These are phyloP conservation scores for Pentalonia nigronervosa DNA, from an alignment of 1,140 invertebrate genomes.

Conservation along the genomic window DNA sequence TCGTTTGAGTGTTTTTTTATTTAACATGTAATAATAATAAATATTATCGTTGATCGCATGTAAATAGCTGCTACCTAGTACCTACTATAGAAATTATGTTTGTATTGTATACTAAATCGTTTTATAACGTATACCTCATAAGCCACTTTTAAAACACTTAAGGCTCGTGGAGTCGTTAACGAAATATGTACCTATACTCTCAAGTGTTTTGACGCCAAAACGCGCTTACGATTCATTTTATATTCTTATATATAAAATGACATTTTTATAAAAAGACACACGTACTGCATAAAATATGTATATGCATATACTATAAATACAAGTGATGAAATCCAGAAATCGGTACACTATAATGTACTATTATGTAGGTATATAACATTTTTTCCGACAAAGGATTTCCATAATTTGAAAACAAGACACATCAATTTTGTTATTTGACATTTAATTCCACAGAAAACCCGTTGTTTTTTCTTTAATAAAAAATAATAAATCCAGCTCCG, in stretches of 20 bases:
- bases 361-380: not conserved
- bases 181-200: not conserved
- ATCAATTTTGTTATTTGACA: slow-evolving; percentile 37
- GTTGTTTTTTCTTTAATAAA: slow-evolving; percentile 4
- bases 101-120: not conserved
- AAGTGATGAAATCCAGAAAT: not conserved
- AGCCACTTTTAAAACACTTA: slow-evolving; percentile 34
- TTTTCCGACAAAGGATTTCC: slow-evolving; percentile 24
- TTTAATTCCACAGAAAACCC: slow-evolving; percentile 24
- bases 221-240: not conserved
- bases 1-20: not conserved
- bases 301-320: not conserved
- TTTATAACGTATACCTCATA: not conserved
- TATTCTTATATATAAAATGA: not conserved
- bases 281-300: not conserved
- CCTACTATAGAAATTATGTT: slow-evolving; percentile 11
- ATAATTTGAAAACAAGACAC: slow-evolving; percentile 9
- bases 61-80: not conserved
- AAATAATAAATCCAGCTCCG: slow-evolving; percentile 25
- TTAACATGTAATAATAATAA: slow-evolving; percentile 30
- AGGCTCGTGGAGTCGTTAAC: not conserved
- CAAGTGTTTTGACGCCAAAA: slow-evolving; percentile 42
- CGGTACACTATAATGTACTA: not conserved
- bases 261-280: not conserved
- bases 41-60: not conserved